Evolutionary conservation across 2,797 vertebrate species (phyloP).

Genomic region (Syncerus caffer): DNA sequence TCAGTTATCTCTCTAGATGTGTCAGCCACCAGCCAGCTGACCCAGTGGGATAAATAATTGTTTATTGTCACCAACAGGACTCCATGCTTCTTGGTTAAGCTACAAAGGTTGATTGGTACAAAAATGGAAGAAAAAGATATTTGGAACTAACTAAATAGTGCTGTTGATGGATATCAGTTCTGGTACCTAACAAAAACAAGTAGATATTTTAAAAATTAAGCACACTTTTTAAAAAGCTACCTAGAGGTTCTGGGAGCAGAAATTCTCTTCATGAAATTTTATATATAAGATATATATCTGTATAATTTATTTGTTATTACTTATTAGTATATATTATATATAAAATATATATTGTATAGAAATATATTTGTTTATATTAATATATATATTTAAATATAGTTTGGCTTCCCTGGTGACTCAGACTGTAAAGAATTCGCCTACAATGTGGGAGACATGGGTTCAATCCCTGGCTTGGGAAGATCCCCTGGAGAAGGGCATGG

Average conservation of each 20-base stretch:
- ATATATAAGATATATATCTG: neutral
- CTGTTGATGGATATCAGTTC: neutral
- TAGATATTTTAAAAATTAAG: neutral
- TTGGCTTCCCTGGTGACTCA: neutral
- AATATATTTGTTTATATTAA: neutral
- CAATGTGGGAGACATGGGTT: neutral
- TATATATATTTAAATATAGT: no score
- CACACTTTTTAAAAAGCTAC: neutral
- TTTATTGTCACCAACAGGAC: neutral
- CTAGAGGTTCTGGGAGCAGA: neutral
- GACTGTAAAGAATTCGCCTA: neutral
- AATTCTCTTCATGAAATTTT: neutral
- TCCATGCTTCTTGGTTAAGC: neutral
- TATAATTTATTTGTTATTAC: neutral
- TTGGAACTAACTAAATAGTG: neutral
- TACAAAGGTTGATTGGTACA: neutral
- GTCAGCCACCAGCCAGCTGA: neutral
- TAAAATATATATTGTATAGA: neutral
- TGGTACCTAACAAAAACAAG: neutral
- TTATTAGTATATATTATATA: neutral
- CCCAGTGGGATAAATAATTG: neutral
- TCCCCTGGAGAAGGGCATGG: neutral
- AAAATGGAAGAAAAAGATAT: neutral
- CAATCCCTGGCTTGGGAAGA: neutral
- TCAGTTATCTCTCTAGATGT: neutral